A percentile compares a stretch with the other conserved stretches of the same genome.
Conservation (phyloP, 2,797 vertebrate genomes). For the Anguilla megastoma region DNA sequence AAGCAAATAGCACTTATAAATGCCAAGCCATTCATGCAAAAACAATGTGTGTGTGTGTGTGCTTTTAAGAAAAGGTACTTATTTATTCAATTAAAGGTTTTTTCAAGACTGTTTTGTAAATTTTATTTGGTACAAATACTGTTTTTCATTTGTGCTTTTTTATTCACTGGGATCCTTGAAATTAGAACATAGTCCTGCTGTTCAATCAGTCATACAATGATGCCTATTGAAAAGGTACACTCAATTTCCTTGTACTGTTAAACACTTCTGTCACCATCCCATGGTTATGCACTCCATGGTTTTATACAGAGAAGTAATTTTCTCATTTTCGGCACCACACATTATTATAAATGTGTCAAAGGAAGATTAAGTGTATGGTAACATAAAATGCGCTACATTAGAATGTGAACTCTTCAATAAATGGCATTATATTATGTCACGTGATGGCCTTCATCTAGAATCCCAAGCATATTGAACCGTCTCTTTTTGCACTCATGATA, state of each 20-base stretch:
- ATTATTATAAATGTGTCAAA: not conserved
- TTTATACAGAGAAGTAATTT: not conserved
- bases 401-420: not conserved
- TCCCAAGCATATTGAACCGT: not conserved
- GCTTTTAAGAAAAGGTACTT: not conserved
- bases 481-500: not conserved
- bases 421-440: not conserved
- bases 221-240: not conserved
- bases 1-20: not conserved
- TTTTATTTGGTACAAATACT: not conserved
- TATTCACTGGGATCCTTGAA: not conserved
- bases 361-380: not conserved
- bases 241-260: not conserved
- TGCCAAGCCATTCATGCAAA: not conserved
- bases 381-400: not conserved
- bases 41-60: too few species aligned
- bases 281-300: not conserved
- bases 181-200: not conserved
- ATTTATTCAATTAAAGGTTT: too few species aligned
- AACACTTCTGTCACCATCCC: not conserved
- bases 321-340: not conserved
- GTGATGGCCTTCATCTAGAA: not conserved
- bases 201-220: not conserved
- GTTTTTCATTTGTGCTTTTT: not conserved
- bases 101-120: too few species aligned